These are phyloP conservation scores for Gnatocerus cornutus DNA, from an alignment of 2,888 invertebrate species.

Conservation along the genomic window DNA sequence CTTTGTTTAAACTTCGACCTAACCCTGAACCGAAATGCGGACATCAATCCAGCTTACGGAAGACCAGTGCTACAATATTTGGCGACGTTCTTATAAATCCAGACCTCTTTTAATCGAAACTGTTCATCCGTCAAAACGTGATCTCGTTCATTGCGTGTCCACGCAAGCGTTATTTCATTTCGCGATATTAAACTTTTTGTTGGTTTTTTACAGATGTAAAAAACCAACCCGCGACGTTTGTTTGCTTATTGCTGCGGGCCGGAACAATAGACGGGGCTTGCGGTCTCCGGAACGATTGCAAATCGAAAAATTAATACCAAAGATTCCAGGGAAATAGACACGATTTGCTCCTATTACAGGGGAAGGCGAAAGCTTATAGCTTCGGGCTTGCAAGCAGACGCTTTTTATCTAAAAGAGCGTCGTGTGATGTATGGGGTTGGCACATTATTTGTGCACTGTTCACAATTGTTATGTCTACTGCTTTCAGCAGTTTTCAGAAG, in stretches of 20 bases:
- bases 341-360: not conserved
- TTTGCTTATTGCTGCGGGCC: slow-evolving; percentile 43
- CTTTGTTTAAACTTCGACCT: slow-evolving; percentile 21
- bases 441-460: slow-evolving; percentile 22
- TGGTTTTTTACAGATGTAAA: slow-evolving; percentile 59
- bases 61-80: not conserved
- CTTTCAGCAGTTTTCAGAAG: slow-evolving; percentile 20
- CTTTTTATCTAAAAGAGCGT: slow-evolving; percentile 21
- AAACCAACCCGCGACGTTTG: slow-evolving; percentile 49
- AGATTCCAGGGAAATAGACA: slow-evolving; percentile 1
- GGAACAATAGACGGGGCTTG: slow-evolving; percentile 44
- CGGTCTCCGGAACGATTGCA: slow-evolving; percentile 30
- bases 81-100: too few species aligned
- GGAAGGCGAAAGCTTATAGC: slow-evolving; percentile 21
- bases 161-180: slow-evolving; percentile 65
- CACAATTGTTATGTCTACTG: slow-evolving; percentile 17
- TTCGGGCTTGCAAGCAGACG: slow-evolving; percentile 2
- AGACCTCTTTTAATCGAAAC: slow-evolving; percentile 53
- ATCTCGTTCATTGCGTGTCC: slow-evolving; percentile 58
- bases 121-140: slow-evolving; percentile 60
- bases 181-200: slow-evolving; percentile 64
- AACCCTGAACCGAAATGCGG: not conserved
- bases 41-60: slow-evolving; percentile 29
- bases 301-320: slow-evolving; percentile 41
- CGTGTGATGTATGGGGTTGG: slow-evolving; percentile 24